Evolutionary conservation across 2,888 invertebrate genomes (phyloP), one percentile per base, ranked within the genome.

Genomic region (Esperia sulphurella): DNA sequence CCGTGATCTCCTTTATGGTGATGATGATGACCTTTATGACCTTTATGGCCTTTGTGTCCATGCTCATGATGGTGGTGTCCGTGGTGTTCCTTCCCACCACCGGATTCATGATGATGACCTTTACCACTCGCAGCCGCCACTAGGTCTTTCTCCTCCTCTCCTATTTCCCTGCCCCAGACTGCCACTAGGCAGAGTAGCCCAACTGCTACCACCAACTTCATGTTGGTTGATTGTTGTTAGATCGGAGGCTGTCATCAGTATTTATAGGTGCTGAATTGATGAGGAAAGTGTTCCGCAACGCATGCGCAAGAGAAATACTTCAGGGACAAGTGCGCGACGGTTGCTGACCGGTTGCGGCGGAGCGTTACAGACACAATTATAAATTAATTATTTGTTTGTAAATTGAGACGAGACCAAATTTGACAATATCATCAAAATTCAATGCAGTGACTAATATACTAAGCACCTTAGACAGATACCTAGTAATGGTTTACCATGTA

Each of bases 1-100:
- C 80, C 83, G 8, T 88, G 86, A 0, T 88, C 83, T 1, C 88
- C 87, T 48, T 88, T 86, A 51, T 88, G 86, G 48, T 88, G 87
- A 41, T 88, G 88, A 43, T 88, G 88, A 55, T 86, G 86, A n/a
- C 80, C 84, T 59, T 88, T 84, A 55, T 88, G 87, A 1, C 87
- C 88, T 58, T 88, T 87, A 57, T 85, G 83, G 29, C 81, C 88
- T 42, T 86, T 81, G 28, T 79, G 73, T 0, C 80, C 87, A 35
- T 88, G 88, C 10, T 86, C 81, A 45, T 87, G 87, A 43, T 88
- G 87, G 46, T 88, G 88, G 39, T 88, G 71, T 0, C 68, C 79
- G 28, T 88, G 87, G 48, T 88, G 88, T 35, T 86, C 79, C n/a
- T 87, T 66, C 33, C 87, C 88, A 7, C 87, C 87, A 1, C 87